Evolutionary conservation across 1,140 invertebrate species (phyloP).

Genomic region (Ephestia elutella): DNA sequence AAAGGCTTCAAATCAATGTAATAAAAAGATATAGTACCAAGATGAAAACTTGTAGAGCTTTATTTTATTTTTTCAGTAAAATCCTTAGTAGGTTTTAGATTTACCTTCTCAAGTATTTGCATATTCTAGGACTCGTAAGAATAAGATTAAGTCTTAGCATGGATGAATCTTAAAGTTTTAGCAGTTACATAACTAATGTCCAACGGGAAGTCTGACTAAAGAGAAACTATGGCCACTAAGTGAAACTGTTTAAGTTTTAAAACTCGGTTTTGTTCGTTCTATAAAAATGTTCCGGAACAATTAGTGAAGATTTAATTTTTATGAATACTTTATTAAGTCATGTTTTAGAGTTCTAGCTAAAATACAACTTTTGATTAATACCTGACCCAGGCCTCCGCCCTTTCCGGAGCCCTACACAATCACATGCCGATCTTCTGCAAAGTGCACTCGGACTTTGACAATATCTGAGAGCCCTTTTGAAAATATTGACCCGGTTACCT

Average conservation of each 20-base stretch:
- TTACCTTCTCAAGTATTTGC: neutral
- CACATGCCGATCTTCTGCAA: no score
- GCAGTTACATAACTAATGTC: constrained; percentile 1
- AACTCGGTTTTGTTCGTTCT: neutral
- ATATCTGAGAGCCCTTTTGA: no score
- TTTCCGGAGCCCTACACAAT: no score
- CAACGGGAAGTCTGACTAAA: constrained; percentile 1
- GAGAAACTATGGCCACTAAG: constrained; percentile 3
- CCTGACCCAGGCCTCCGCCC: no score
- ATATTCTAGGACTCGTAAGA: neutral
- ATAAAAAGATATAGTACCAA: no score
- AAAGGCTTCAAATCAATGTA: no score
- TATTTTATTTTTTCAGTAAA: neutral
- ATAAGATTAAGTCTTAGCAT: constrained; percentile 3
- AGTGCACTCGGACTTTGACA: no score
- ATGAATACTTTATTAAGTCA: neutral
- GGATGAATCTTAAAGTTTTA: constrained; percentile 2
- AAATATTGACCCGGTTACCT: no score
- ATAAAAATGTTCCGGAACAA: neutral
- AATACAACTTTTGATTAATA: no score
- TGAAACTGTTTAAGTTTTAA: constrained; percentile 2
- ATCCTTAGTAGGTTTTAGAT: neutral
- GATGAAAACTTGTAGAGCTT: neutral
- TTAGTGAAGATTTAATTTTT: neutral
- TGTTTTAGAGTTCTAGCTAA: neutral